These are phyloP conservation scores for Danio choprae DNA, from an alignment of 2,797 vertebrate genomes.

Conservation along the genomic window DNA sequence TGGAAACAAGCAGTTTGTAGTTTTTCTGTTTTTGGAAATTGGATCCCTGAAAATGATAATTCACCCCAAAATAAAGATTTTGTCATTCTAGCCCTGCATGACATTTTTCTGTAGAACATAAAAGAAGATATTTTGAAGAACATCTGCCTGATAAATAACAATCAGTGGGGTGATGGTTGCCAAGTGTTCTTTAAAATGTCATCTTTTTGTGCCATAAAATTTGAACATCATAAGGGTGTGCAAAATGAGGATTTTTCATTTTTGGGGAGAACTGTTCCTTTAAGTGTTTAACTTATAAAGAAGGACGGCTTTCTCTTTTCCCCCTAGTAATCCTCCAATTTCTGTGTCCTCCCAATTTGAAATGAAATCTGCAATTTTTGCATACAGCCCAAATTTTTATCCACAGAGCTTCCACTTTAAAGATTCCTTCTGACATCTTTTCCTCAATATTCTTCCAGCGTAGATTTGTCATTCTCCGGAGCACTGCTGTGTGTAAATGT, in stretches of 20 bases:
- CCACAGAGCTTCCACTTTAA: not conserved
- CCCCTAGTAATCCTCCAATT: not conserved
- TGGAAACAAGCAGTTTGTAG: not conserved
- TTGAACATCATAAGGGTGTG: not conserved
- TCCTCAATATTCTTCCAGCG: constrained; percentile 1
- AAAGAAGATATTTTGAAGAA: not conserved
- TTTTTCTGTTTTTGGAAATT: not conserved
- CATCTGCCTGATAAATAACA: not conserved
- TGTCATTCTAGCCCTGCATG: not conserved
- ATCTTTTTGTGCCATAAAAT: not conserved
- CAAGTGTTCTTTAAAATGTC: not conserved
- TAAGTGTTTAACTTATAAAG: not conserved
- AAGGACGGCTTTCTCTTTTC: not conserved
- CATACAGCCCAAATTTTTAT: not conserved
- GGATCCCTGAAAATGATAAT: not conserved
- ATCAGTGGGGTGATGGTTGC: not conserved
- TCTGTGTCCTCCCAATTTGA: not conserved
- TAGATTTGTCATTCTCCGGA: constrained; percentile 17
- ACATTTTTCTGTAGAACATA: not conserved
- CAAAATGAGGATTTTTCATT: constrained; percentile 2
- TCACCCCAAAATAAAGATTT: not conserved
- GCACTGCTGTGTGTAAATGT: constrained; percentile 12
- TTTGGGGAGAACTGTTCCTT: not conserved
- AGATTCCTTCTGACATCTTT: constrained; percentile 13
- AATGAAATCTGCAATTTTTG: not conserved